Percentiles rank a stretch among this genome's conserved stretches.
phyloP scores from a whole-genome alignment of 2,888 invertebrate genomes.

The Chloroclysta siterata region DNA sequence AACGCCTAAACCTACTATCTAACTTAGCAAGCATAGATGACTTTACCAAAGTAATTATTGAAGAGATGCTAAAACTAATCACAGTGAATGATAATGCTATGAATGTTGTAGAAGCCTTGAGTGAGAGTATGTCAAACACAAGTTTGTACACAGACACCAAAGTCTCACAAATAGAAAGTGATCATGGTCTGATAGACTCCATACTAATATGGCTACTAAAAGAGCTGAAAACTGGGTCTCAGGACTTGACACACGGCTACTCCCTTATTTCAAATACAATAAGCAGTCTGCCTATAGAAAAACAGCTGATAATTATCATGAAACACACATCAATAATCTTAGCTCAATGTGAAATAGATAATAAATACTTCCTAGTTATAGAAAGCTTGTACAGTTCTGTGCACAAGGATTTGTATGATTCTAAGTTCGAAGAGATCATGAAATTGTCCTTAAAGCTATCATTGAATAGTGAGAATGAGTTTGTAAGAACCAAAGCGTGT shows the following conservation, averaged over 20 bases:
- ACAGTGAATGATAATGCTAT: conserved; percentile 53
- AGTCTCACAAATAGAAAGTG: conserved; percentile 73
- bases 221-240: conserved; percentile 54
- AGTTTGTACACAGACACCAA: conserved; percentile 66
- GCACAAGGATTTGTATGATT: conserved; percentile 64
- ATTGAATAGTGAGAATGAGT: conserved; percentile 59
- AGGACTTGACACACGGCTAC: conserved; percentile 63
- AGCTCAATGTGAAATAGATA: conserved; percentile 57
- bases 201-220: conserved; percentile 67
- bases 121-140: conserved; percentile 62
- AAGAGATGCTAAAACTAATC: conserved; percentile 72
- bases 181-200: conserved; percentile 72
- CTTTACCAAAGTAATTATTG: conserved; percentile 76
- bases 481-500: conserved; percentile 71
- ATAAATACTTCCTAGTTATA: conserved; percentile 68
- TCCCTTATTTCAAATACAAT: conserved; percentile 68
- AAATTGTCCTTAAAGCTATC: conserved; percentile 63
- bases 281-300: conserved; percentile 62
- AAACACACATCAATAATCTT: conserved; percentile 61
- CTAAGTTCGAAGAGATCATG: conserved; percentile 65
- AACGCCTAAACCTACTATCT: conserved; percentile 74
- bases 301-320: conserved; percentile 59
- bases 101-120: conserved; percentile 68
- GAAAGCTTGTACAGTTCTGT: conserved; percentile 82
- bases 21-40: conserved; percentile 77